Conservation (phyloP, 2,113 vertebrate species). For the Ceyx cyanopectus region DNA sequence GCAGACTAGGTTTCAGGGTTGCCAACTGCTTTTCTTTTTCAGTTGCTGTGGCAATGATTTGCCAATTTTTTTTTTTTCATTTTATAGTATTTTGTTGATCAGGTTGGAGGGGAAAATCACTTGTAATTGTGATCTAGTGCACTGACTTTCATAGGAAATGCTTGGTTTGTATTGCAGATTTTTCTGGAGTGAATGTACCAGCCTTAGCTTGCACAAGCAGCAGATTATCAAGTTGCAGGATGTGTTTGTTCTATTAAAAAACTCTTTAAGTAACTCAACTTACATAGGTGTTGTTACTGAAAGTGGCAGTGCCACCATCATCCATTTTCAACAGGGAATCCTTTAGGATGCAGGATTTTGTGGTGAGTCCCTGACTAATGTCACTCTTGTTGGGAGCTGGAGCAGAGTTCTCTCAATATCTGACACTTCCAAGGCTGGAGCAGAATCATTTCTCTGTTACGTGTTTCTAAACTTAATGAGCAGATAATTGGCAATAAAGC, state of each 20-base stretch:
- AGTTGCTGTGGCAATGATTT: background rate
- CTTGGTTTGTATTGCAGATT: background rate
- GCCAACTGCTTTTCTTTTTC: background rate
- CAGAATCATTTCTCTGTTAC: background rate
- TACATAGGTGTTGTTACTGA: background rate
- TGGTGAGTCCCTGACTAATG: background rate
- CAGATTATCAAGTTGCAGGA: background rate
- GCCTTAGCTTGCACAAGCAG: background rate
- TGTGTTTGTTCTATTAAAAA: background rate
- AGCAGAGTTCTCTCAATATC: background rate
- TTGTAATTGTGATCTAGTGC: background rate
- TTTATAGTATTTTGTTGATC: background rate
- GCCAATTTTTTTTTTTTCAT: background rate
- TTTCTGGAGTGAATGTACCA: background rate
- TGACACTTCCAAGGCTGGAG: background rate
- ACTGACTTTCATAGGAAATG: background rate
- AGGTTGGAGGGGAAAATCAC: accelerated
- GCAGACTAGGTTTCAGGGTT: background rate
- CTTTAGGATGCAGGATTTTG: background rate
- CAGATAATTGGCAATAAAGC: background rate
- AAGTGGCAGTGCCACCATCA: background rate
- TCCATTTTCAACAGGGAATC: background rate
- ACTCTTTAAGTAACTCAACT: background rate
- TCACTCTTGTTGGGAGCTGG: background rate
- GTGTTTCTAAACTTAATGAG: background rate